Evolutionary conservation across 2,888 invertebrate species (phyloP).

Genomic region (Tetranychus truncatus): DNA sequence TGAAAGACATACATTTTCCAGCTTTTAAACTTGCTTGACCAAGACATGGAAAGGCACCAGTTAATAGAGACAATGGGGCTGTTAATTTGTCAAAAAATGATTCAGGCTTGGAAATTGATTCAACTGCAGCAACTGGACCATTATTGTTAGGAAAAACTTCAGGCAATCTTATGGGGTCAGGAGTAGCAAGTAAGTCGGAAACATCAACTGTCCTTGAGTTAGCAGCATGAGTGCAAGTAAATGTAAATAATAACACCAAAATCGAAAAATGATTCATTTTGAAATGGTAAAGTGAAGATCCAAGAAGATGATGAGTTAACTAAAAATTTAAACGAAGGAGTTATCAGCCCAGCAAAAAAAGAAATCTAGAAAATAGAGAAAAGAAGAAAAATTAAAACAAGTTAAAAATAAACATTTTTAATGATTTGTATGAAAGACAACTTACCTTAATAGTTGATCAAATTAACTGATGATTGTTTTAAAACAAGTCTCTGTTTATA

Average conservation of each 20-base stretch:
- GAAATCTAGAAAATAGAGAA: not conserved
- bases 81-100: not conserved
- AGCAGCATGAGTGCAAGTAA: too few relatives aligned
- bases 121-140: not conserved
- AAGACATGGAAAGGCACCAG: constrained; percentile 1
- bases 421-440: too few relatives aligned
- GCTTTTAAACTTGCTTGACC: not conserved
- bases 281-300: too few relatives aligned
- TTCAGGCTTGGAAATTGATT: not conserved
- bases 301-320: not conserved
- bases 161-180: not conserved
- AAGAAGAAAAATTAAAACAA: not conserved
- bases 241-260: too few relatives aligned
- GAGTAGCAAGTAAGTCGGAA: not conserved
- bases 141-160: not conserved
- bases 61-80: not conserved
- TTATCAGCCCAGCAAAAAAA: not conserved
- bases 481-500: not conserved
- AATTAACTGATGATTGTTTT: not conserved
- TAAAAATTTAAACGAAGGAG: not conserved
- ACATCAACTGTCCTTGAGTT: too few relatives aligned
- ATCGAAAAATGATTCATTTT: too few relatives aligned
- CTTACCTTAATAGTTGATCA: not conserved
- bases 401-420: too few relatives aligned
- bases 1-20: not conserved